Base-by-base conservation (phyloP, 1,140 invertebrate species). In the Glossosoma conforme region DNA sequence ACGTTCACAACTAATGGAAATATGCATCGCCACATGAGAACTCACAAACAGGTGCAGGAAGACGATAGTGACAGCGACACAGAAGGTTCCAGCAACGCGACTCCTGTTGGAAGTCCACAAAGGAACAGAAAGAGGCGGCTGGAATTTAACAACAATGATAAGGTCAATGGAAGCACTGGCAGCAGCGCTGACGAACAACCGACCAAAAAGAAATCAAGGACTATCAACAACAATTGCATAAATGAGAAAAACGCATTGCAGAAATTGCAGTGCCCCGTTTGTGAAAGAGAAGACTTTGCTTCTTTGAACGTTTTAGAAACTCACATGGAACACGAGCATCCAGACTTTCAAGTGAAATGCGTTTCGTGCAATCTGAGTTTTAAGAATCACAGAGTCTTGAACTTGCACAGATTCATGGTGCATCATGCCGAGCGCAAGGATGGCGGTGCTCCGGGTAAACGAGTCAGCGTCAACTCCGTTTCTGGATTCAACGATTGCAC, bases 1-100 rank as follows among this genome's bases (percentile, higher is more conserved):
- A 82, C 86, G 2, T 94, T 93, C 69, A 91, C 87, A 21, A 92
- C 89, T 2, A 92, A 91, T 65, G 88, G 88, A 11, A 91, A 90
- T 65, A 90, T 93, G 87, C 87, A 90, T 62, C 72, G 89, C 18
- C 90, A 93, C 63, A 81, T 88, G 72, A 75, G 86, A 43, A 89
- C 84, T 0, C 85, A 87, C 66, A 74, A 73, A 52, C 69, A 69
- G 50, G 69, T 65, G 42, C 65, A 67, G 52, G 65, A 64, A 10
- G 78, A 78, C 52, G 65, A 62, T 4, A 56, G 59, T 0, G 67
- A 68, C 46, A 65, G 64, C 1, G 66, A 66, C 18, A 67, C 63
- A 40, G 56, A 54, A 41, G 58, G 66, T 22, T 63, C 69, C 20
- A 49, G 41, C 10, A 41, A 36, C 2, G 30, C 37, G 15, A 21